Base-by-base conservation (phyloP, 2,888 invertebrate genomes). In the Trachelus tabidus region DNA sequence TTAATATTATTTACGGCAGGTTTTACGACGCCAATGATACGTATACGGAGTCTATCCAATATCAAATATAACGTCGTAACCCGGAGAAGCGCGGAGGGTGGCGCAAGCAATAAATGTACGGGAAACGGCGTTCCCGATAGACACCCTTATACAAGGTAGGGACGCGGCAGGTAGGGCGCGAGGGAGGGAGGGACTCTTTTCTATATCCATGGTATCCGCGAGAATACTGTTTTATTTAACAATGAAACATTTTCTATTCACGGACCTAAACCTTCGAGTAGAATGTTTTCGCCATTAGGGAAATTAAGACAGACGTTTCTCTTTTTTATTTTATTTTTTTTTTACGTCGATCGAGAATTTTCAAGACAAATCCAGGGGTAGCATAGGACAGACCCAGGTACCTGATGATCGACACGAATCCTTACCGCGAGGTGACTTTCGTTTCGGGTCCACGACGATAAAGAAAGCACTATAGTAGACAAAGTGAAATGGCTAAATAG, bases 1-100 rank as follows among this genome's bases (percentile, higher is more conserved):
- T 91, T 90, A 90, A 90, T 90, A 91, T 90, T 91, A 91, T 91
- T 91, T 91, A 91, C 88, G 89, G 86, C 87, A 83, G 86, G 86
- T 87, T 91, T 91, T 91, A 91, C 88, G 90, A 90, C 82, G 83
- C 85, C 89, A 90, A 90, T 90, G 91, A 91, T 91, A 90, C 89
- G 87, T 90, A 90, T 90, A 90, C 85, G 86, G 84, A 88, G 88
- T 90, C 89, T 89, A 90, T 90, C 91, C 90, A 90, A 91, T 91
- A 91, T 91, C 90, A 90, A 91, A 91, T 91, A 91, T 91, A 91
- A 91, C 90, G 89, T 90, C 91, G 89, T 89, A 90, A 90, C 88
- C 87, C 83, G 80, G 85, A 82, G 86, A 86, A 86, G 85, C 85
- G 86, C 83, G 84, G 82, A 85, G 85, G 87, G 85, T 86, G 85